These are phyloP conservation scores for Stegastes partitus DNA, from an alignment of 2,113 vertebrate genomes.

Conservation along the genomic window DNA sequence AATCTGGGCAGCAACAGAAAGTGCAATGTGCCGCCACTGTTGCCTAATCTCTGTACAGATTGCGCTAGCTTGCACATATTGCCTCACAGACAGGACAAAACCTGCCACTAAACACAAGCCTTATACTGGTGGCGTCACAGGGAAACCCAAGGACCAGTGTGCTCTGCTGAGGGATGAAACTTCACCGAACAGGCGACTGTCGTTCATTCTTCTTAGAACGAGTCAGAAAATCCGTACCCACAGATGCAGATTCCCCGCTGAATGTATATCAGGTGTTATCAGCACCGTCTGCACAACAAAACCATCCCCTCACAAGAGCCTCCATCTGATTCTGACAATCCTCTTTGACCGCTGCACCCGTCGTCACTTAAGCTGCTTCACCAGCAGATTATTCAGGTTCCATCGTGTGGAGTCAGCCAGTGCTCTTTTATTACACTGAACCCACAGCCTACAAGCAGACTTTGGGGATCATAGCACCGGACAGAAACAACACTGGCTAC, in stretches of 20 bases:
- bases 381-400: slow-evolving; percentile 60
- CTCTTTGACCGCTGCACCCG: slow-evolving; percentile 39
- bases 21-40: too few species aligned
- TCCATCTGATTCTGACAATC: slow-evolving; percentile 63
- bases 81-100: neutral
- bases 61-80: neutral
- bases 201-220: neutral
- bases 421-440: neutral
- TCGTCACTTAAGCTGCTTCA: slow-evolving; percentile 75
- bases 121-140: neutral
- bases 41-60: too few species aligned
- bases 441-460: neutral
- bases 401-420: slow-evolving; percentile 10
- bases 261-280: neutral
- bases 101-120: neutral
- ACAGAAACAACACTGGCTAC: neutral
- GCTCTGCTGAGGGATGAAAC: too few species aligned
- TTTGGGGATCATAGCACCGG: neutral
- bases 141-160: neutral
- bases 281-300: slow-evolving; percentile 3
- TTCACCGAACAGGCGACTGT: too few species aligned
- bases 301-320: slow-evolving; percentile 47
- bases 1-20: too few species aligned
- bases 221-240: neutral
- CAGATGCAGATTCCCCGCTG: neutral